phyloP scores from a whole-genome alignment of 1,140 invertebrate species.

The Drosophila bocqueti region DNA sequence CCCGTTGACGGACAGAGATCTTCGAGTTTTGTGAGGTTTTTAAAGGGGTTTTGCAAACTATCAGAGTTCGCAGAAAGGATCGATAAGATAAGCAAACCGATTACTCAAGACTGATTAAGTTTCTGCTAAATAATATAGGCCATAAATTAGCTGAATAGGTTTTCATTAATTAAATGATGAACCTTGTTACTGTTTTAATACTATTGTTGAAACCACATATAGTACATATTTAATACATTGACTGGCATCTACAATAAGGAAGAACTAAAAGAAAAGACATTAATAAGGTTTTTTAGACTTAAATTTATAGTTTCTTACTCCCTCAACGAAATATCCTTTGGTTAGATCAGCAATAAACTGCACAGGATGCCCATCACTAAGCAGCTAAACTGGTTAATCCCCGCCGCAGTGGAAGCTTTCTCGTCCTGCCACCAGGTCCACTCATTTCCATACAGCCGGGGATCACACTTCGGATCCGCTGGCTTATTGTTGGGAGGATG shows the following conservation, averaged over 20 bases:
- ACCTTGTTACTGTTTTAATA: not conserved
- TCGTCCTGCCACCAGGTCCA: constrained; percentile 80
- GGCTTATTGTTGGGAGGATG: constrained; percentile 63
- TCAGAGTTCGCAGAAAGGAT: constrained; percentile 22
- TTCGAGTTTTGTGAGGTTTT: not conserved
- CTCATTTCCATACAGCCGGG: constrained; percentile 53
- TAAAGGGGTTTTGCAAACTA: constrained; percentile 29
- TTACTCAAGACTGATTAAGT: constrained; percentile 4
- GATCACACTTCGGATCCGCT: constrained; percentile 53
- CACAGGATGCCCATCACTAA: not conserved
- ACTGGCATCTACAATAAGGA: not conserved
- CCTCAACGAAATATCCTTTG: not conserved
- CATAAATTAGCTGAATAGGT: constrained; percentile 10
- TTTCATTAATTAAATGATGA: not conserved
- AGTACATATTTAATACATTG: not conserved
- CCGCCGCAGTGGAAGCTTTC: not conserved
- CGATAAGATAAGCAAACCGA: constrained; percentile 26
- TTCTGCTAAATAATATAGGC: constrained; percentile 3
- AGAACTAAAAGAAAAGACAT: not conserved
- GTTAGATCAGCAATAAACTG: constrained; percentile 4
- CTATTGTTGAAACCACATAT: not conserved
- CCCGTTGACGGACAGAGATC: constrained; percentile 22
- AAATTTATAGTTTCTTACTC: not conserved
- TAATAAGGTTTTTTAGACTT: not conserved
- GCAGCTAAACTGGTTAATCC: not conserved